A percentile compares a stretch with the other conserved stretches of the same genome.
These are phyloP conservation scores for Tokudaia muenninki DNA, from an alignment of 2,797 vertebrate species.

Conservation along the genomic window DNA sequence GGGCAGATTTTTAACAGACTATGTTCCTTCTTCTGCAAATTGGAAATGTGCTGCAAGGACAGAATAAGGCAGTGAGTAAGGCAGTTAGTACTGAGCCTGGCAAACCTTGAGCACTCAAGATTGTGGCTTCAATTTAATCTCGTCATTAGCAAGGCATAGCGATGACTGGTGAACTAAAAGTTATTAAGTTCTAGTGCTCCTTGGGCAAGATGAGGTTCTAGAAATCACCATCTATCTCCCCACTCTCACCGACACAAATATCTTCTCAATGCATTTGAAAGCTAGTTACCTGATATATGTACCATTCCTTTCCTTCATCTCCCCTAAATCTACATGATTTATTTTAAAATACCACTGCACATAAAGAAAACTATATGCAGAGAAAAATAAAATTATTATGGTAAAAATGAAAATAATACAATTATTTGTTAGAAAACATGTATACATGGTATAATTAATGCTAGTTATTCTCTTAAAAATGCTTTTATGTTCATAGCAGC, in stretches of 20 bases:
- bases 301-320: neutral
- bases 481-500: neutral
- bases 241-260: neutral
- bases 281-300: constrained; percentile 30
- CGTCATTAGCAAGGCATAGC: constrained; percentile 68
- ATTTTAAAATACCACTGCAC: constrained; percentile 41
- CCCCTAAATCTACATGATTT: constrained; percentile 30
- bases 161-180: constrained; percentile 73
- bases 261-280: constrained; percentile 60
- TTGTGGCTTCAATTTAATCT: constrained; percentile 75
- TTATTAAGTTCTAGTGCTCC: constrained; percentile 73
- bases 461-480: constrained; percentile 5
- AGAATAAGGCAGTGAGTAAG: constrained; percentile 71
- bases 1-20: constrained; percentile 62
- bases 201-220: constrained; percentile 69
- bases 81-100: constrained; percentile 64
- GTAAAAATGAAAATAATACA: constrained; percentile 51
- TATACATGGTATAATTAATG: constrained; percentile 40
- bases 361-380: neutral
- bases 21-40: constrained; percentile 64
- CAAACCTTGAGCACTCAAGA: constrained; percentile 67
- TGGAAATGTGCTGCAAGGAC: constrained; percentile 72
- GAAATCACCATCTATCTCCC: constrained; percentile 47
- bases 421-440: constrained; percentile 49
- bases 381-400: constrained; percentile 37